Percentiles rank a stretch among this genome's conserved stretches.
Evolutionary conservation across 2,888 invertebrate genomes (phyloP).

Genomic region (Epirrita christyi): DNA sequence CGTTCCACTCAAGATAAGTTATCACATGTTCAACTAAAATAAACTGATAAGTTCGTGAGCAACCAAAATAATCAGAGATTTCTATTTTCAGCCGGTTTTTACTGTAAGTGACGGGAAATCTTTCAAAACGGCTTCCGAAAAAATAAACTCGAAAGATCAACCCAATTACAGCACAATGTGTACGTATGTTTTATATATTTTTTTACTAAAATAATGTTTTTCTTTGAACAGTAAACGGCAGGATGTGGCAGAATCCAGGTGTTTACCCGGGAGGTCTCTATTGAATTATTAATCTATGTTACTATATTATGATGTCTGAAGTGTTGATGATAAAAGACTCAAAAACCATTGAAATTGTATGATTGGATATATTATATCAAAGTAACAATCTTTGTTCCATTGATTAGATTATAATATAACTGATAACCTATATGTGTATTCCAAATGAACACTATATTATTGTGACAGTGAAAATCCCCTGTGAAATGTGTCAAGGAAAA

Average conservation of each 20-base stretch:
- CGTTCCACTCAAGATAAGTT: too few species aligned
- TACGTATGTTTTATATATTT: conserved; percentile 62
- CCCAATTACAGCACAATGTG: conserved; percentile 82
- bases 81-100: conserved; percentile 50
- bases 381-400: too few species aligned
- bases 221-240: conserved; percentile 60
- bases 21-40: too few species aligned
- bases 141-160: conserved; percentile 67
- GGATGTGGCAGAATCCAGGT: conserved; percentile 80
- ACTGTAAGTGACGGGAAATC: conserved; percentile 50
- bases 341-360: background rate
- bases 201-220: conserved; percentile 47
- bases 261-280: conserved; percentile 77
- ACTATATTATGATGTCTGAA: conserved; percentile 26
- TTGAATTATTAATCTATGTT: conserved; percentile 27
- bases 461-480: too few species aligned
- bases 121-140: conserved; percentile 73
- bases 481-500: too few species aligned
- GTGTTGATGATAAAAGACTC: conserved; percentile 30
- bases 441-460: too few species aligned
- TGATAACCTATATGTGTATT: too few species aligned
- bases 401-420: too few species aligned
- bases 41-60: too few species aligned
- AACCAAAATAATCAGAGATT: too few species aligned
- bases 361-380: too few species aligned